phyloP scores from a whole-genome alignment of 2,113 vertebrate species.

The Tyrannus savana region DNA sequence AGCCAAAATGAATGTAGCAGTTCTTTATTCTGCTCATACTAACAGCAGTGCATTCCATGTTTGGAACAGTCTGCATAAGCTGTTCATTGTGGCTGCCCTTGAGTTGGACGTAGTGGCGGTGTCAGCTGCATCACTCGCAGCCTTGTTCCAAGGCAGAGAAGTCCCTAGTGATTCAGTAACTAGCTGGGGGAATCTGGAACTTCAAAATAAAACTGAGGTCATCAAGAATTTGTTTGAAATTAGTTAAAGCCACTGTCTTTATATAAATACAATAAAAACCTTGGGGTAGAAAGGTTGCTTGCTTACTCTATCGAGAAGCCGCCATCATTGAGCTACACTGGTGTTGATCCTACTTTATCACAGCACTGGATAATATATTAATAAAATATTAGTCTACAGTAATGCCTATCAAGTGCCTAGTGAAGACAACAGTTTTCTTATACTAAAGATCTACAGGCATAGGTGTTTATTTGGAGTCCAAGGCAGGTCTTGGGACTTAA shows the following conservation, averaged over 20 bases:
- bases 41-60: rapidly evolving
- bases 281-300: not conserved
- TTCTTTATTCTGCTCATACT: not conserved
- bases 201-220: not conserved
- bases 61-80: not conserved
- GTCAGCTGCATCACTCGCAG: not conserved
- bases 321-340: not conserved
- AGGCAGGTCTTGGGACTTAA: not conserved
- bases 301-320: not conserved
- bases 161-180: not conserved
- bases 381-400: not conserved
- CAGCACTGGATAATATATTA: not conserved
- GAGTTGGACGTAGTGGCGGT: not conserved
- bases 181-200: not conserved
- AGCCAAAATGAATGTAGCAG: not conserved
- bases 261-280: not conserved
- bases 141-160: not conserved
- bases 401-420: not conserved
- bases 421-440: not conserved
- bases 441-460: not conserved
- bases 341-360: not conserved
- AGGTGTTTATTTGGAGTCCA: not conserved
- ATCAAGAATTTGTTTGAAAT: not conserved
- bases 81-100: not conserved
- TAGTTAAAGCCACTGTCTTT: not conserved